phyloP scores from a whole-genome alignment of 2,888 invertebrate species.

The Ormia ochracea region DNA sequence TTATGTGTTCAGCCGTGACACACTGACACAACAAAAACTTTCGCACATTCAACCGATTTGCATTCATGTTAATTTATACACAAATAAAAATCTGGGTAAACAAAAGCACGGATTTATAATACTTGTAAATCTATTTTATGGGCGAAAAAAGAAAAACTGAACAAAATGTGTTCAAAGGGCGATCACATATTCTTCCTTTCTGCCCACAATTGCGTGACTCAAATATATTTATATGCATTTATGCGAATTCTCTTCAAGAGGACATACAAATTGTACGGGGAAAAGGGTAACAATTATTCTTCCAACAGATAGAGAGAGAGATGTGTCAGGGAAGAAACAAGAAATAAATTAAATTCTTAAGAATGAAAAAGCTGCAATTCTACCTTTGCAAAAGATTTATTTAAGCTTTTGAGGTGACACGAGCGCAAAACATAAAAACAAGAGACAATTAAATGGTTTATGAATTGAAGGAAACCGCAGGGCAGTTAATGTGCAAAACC shows the following conservation, averaged over 20 bases:
- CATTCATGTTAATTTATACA: conserved; percentile 29
- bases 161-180: neutral
- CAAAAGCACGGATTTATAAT: conserved; percentile 43
- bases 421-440: conserved; percentile 26
- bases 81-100: conserved; percentile 37
- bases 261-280: neutral
- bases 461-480: neutral
- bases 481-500: conserved; percentile 61
- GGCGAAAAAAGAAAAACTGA: neutral
- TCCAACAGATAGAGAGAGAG: neutral
- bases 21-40: neutral
- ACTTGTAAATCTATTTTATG: conserved; percentile 30
- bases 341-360: neutral
- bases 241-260: neutral
- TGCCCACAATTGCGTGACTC: conserved; percentile 47
- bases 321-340: neutral
- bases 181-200: conserved; percentile 26
- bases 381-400: conserved; percentile 49
- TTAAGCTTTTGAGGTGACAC: conserved; percentile 52
- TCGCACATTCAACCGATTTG: neutral
- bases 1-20: too few relatives aligned
- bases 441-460: neutral
- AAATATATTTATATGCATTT: conserved; percentile 9
- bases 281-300: neutral
- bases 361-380: neutral